These are phyloP conservation scores for Brachyrhaphis roseni DNA, from an alignment of 2,797 vertebrate species.

Conservation along the genomic window DNA sequence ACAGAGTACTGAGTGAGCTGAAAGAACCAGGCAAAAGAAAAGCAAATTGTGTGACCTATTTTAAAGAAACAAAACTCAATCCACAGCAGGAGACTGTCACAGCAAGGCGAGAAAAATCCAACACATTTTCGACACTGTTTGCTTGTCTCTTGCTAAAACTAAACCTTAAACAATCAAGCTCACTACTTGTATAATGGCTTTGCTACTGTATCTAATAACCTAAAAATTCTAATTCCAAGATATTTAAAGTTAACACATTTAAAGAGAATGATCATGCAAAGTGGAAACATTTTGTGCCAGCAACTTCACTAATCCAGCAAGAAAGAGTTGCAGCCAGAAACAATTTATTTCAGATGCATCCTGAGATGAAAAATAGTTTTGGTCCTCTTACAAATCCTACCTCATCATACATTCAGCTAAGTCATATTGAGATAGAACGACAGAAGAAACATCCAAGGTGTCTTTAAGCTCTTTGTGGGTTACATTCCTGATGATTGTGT, in stretches of 20 bases:
- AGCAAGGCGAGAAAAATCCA: constrained; percentile 32
- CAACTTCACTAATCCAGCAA: constrained; percentile 25
- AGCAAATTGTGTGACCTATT: constrained; percentile 26
- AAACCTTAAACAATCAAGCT: constrained; percentile 25
- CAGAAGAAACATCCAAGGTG: constrained; percentile 32
- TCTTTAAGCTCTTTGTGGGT: constrained; percentile 42
- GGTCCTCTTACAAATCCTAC: constrained; percentile 56
- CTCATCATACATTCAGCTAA: constrained; percentile 54
- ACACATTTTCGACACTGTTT: constrained; percentile 7
- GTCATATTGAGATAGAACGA: constrained; percentile 77
- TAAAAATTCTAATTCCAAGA: constrained; percentile 8
- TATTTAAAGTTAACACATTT: constrained; percentile 30
- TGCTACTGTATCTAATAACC: constrained; percentile 49
- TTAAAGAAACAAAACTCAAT: constrained; percentile 28
- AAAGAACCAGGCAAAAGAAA: constrained; percentile 41
- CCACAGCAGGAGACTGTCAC: constrained; percentile 29
- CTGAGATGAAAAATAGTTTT: constrained; percentile 68
- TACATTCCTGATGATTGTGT: constrained; percentile 27
- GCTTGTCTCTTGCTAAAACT: constrained; percentile 11
- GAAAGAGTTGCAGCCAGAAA: constrained; percentile 33
- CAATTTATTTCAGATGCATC: constrained; percentile 60
- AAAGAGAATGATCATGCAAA: constrained; percentile 70
- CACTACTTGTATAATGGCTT: constrained; percentile 26
- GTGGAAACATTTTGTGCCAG: constrained; percentile 31
- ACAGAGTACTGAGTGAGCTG: constrained; percentile 24